A percentile compares a stretch with the other conserved stretches of the same genome.
Evolutionary conservation across 2,113 vertebrate genomes (phyloP).

Genomic region (Pongo abelii): DNA sequence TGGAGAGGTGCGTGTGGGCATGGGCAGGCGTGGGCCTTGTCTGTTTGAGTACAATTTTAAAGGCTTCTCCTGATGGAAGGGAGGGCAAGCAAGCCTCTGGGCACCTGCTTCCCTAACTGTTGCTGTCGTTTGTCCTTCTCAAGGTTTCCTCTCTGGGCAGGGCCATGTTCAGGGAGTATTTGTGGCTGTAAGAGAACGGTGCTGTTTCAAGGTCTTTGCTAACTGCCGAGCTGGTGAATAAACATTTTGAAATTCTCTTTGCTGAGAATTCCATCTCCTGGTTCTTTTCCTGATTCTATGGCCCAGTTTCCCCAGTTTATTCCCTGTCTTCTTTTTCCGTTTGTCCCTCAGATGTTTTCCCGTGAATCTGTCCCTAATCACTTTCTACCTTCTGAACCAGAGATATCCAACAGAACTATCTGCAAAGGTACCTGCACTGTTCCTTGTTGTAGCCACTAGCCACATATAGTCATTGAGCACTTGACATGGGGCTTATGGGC

Average conservation of each 20-base stretch:
- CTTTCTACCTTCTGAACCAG: background rate
- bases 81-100: conserved; percentile 52
- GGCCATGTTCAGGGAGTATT: conserved; percentile 14
- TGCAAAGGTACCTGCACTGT: background rate
- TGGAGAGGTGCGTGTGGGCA: conserved; percentile 47
- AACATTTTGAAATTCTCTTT: background rate
- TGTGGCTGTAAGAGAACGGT: background rate
- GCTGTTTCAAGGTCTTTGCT: conserved; percentile 4
- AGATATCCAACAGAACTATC: background rate
- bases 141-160: conserved; percentile 61
- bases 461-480: background rate
- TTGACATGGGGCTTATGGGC: background rate
- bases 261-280: background rate
- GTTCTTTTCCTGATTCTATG: background rate
- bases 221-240: background rate
- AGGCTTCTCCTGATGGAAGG: conserved; percentile 13
- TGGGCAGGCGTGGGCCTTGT: conserved; percentile 42
- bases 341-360: background rate
- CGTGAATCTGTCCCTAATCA: background rate
- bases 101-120: conserved; percentile 22
- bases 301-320: background rate
- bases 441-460: background rate
- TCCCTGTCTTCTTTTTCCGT: background rate
- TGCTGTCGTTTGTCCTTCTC: conserved; percentile 65
- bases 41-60: conserved; percentile 1